Conservation (phyloP, 2,113 vertebrate species). For the Equus quagga region DNA sequence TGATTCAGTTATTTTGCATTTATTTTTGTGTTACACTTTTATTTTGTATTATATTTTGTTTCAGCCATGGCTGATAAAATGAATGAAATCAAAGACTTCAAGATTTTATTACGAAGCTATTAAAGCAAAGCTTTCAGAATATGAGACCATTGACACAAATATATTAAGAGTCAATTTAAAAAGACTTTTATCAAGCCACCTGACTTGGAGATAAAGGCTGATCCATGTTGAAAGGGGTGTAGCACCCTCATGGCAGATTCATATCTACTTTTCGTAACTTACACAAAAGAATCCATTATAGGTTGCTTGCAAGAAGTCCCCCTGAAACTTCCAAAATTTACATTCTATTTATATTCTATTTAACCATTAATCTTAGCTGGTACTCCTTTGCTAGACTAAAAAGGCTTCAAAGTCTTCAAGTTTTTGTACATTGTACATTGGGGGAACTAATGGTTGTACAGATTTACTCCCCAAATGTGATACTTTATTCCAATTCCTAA, state of each 20-base stretch:
- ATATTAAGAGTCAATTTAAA: neutral
- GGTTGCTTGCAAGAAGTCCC: neutral
- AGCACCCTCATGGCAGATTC: neutral
- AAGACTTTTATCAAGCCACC: neutral
- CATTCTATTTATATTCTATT: neutral
- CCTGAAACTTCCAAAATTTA: neutral
- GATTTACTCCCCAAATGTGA: neutral
- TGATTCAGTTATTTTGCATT: neutral
- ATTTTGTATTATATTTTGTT: neutral
- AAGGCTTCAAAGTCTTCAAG: neutral
- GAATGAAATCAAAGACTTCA: conserved; percentile 17
- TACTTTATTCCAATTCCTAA: neutral
- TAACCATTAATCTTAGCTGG: neutral
- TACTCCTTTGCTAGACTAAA: neutral
- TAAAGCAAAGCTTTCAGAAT: neutral
- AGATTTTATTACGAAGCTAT: neutral
- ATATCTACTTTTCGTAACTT: neutral
- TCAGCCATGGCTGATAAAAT: neutral
- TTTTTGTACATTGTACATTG: neutral
- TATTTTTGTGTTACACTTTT: neutral
- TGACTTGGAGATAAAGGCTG: neutral
- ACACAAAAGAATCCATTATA: neutral
- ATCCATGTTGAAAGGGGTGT: neutral
- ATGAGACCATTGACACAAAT: neutral
- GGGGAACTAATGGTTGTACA: neutral